Evolutionary conservation across 2,888 invertebrate genomes (phyloP).

Genomic region (Eupeodes luniger): DNA sequence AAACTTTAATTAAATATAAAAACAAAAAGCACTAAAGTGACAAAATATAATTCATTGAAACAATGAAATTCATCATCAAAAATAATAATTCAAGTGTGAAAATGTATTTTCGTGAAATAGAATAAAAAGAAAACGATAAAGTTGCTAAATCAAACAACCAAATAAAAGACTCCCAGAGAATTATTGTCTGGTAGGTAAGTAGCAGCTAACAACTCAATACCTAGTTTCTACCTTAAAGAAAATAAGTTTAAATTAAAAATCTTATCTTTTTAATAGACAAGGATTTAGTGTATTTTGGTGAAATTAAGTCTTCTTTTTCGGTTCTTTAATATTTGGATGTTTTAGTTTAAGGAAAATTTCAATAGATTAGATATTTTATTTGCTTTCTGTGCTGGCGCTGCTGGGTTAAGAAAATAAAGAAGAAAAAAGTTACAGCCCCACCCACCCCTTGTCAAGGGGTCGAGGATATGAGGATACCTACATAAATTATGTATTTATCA

Average conservation of each 20-base stretch:
- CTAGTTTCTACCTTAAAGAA: not conserved
- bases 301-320: too few relatives aligned
- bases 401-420: not conserved
- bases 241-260: not conserved
- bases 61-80: slow-evolving; percentile 43
- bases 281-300: slow-evolving; percentile 20
- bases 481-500: not conserved
- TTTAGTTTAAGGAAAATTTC: too few relatives aligned
- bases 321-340: too few relatives aligned
- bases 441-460: slow-evolving; percentile 26
- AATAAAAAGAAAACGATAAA: slow-evolving; percentile 19
- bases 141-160: not conserved
- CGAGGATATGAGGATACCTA: not conserved
- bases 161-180: not conserved
- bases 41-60: slow-evolving; percentile 8
- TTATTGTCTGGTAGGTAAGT: slow-evolving; percentile 33
- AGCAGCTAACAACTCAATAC: not conserved
- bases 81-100: slow-evolving; percentile 26
- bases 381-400: not conserved
- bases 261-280: not conserved
- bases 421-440: slow-evolving; percentile 15
- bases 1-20: not conserved
- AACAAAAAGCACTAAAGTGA: not conserved
- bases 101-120: slow-evolving; percentile 30
- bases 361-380: not conserved